phyloP scores from a whole-genome alignment of 2,113 vertebrate genomes.

The Podarcis cretensis region DNA sequence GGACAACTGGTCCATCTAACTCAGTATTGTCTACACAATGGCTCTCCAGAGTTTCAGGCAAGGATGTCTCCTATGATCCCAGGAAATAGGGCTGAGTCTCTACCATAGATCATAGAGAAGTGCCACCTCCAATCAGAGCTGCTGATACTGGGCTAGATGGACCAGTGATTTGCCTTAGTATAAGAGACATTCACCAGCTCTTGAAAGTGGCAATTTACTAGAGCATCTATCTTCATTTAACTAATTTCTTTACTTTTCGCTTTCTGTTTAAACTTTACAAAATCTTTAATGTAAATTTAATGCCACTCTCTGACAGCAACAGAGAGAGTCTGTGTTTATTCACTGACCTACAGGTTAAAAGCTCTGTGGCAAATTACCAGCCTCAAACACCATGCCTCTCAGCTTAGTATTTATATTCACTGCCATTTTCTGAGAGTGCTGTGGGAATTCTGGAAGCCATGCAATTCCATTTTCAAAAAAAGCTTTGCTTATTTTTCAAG shows the following conservation, averaged over 20 bases:
- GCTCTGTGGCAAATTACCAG: slow-evolving; percentile 12
- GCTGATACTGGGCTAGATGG: background rate
- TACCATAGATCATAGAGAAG: background rate
- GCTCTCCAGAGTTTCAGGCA: too few species aligned
- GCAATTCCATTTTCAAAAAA: background rate
- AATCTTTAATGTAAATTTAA: background rate
- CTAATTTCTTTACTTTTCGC: slow-evolving; percentile 39
- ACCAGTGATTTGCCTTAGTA: background rate
- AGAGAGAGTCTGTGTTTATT: background rate
- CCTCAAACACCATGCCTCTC: slow-evolving; percentile 12
- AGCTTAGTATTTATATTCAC: slow-evolving; percentile 1
- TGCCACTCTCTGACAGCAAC: slow-evolving; percentile 23
- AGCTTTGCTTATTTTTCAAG: background rate
- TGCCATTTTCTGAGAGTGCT: slow-evolving; percentile 26
- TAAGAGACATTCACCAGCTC: background rate
- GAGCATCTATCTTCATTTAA: slow-evolving; percentile 55
- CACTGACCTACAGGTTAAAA: slow-evolving; percentile 28
- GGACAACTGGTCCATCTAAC: too few species aligned
- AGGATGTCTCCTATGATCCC: too few species aligned
- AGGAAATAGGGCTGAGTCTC: background rate
- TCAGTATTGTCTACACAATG: too few species aligned
- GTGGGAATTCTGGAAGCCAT: background rate
- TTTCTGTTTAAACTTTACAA: slow-evolving; percentile 31
- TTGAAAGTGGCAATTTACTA: slow-evolving; percentile 42
- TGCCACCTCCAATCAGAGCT: background rate